phyloP scores from a whole-genome alignment of 92 coral and sea anemone genomes.

The Paramuricea clavata region DNA sequence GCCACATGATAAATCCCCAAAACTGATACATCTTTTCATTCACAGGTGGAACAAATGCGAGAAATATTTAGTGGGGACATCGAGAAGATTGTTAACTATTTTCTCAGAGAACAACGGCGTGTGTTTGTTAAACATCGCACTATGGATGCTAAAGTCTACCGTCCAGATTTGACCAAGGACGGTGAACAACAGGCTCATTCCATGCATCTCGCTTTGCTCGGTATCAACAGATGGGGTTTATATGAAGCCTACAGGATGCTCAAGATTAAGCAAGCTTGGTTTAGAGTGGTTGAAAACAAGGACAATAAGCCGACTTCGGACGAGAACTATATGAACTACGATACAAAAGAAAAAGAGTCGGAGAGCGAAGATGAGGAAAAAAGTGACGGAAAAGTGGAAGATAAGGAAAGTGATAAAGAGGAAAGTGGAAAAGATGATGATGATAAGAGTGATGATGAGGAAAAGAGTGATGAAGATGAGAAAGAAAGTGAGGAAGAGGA shows the following conservation, averaged over 20 bases:
- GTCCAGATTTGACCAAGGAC: slow-evolving; percentile 61
- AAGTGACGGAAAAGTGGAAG: slow-evolving; percentile 24
- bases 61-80: slow-evolving; percentile 72
- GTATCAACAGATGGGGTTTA: slow-evolving; percentile 92
- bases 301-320: slow-evolving; percentile 58
- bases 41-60: slow-evolving; percentile 15
- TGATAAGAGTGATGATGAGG: not conserved
- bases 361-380: slow-evolving; percentile 74
- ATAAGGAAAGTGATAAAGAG: not conserved
- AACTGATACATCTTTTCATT: not conserved
- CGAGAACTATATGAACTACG: slow-evolving; percentile 67
- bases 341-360: slow-evolving; percentile 32
- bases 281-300: slow-evolving; percentile 75
- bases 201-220: slow-evolving; percentile 74
- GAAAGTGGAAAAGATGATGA: slow-evolving; percentile 5
- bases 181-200: slow-evolving; percentile 78
- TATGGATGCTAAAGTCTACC: slow-evolving; percentile 60
- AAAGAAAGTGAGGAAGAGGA: not conserved
- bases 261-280: slow-evolving; percentile 83
- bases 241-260: slow-evolving; percentile 90
- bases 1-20: no score
- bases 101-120: slow-evolving; percentile 86
- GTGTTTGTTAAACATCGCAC: slow-evolving; percentile 88
- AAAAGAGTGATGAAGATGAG: slow-evolving; percentile 24
- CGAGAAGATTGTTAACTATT: slow-evolving; percentile 82